A percentile compares a stretch with the other conserved stretches of the same genome.
Conservation (phyloP, 2,888 invertebrate species). For the Leptinotarsa juncta region DNA sequence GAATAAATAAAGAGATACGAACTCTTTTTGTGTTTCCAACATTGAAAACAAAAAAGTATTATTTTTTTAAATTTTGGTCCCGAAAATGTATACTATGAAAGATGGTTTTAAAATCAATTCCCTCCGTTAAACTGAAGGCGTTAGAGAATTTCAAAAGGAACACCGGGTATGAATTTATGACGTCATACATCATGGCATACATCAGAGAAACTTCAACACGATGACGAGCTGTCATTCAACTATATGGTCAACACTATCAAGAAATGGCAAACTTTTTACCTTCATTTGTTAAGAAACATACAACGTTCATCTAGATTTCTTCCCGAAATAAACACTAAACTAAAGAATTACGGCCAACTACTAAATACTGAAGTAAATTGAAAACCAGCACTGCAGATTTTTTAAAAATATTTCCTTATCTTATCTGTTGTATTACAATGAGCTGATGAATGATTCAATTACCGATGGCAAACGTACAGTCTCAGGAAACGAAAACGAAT, state of each 20-base stretch:
- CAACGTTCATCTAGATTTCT: background rate
- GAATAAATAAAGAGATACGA: too few relatives aligned
- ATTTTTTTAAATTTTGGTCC: too few relatives aligned
- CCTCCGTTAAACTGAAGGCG: too few relatives aligned
- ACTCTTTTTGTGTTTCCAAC: too few relatives aligned
- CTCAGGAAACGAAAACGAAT: conserved; percentile 12
- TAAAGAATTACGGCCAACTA: conserved; percentile 6
- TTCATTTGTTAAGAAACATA: conserved; percentile 22
- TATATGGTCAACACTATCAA: conserved; percentile 17
- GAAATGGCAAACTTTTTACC: conserved; percentile 30
- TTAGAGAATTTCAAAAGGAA: background rate
- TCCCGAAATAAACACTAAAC: conserved; percentile 8
- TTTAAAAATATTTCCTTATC: conserved; percentile 15
- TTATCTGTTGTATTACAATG: conserved; percentile 17
- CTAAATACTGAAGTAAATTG: conserved; percentile 8
- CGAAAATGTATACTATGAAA: too few relatives aligned
- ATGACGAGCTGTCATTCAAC: background rate
- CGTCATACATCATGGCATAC: background rate
- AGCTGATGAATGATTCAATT: conserved; percentile 19
- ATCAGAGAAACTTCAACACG: background rate
- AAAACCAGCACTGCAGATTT: conserved; percentile 17
- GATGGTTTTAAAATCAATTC: too few relatives aligned
- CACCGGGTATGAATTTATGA: background rate
- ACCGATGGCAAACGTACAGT: conserved; percentile 1
- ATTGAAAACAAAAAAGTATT: too few relatives aligned